phyloP scores from a whole-genome alignment of 1,140 invertebrate genomes.

The Atopsyche davidsoni region DNA sequence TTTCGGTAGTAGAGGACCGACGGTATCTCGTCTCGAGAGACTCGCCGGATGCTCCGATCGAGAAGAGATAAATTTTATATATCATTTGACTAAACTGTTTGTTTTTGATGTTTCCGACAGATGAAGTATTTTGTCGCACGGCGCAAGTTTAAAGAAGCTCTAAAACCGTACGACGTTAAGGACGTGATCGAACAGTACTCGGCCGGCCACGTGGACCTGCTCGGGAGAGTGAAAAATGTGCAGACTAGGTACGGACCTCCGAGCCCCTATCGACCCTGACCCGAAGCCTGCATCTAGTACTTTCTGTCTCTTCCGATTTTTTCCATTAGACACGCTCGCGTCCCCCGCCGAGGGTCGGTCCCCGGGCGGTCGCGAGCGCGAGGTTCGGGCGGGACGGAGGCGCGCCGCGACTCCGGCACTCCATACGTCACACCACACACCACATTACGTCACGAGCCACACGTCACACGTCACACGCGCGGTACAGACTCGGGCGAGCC shows the following conservation, averaged over 20 bases:
- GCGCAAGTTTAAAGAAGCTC: slow-evolving; percentile 90
- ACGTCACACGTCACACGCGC: background rate
- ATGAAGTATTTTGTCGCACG: slow-evolving; percentile 92
- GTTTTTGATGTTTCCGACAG: slow-evolving; percentile 47
- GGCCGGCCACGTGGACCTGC: slow-evolving; percentile 84
- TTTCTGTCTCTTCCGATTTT: slow-evolving; percentile 11
- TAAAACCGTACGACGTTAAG: slow-evolving; percentile 95
- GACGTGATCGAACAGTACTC: slow-evolving; percentile 97
- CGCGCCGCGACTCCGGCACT: slow-evolving; percentile 3
- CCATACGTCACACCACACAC: slow-evolving; percentile 9
- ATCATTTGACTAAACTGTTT: slow-evolving; percentile 1
- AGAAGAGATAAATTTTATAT: slow-evolving; percentile 62
- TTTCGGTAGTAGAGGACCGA: background rate
- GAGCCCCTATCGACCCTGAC: slow-evolving; percentile 20
- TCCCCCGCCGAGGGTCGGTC: background rate
- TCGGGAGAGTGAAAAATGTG: slow-evolving; percentile 83
- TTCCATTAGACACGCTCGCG: slow-evolving; percentile 1
- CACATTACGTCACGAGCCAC: background rate
- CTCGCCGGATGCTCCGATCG: background rate
- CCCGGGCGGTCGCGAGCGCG: background rate
- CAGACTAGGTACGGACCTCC: slow-evolving; percentile 65
- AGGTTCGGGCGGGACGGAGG: background rate
- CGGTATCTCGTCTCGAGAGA: background rate
- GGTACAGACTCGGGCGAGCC: too few species aligned
- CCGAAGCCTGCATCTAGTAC: slow-evolving; percentile 26